Evolutionary conservation across 2,797 vertebrate genomes (phyloP).

Genomic region (Onychomys arenicola): DNA sequence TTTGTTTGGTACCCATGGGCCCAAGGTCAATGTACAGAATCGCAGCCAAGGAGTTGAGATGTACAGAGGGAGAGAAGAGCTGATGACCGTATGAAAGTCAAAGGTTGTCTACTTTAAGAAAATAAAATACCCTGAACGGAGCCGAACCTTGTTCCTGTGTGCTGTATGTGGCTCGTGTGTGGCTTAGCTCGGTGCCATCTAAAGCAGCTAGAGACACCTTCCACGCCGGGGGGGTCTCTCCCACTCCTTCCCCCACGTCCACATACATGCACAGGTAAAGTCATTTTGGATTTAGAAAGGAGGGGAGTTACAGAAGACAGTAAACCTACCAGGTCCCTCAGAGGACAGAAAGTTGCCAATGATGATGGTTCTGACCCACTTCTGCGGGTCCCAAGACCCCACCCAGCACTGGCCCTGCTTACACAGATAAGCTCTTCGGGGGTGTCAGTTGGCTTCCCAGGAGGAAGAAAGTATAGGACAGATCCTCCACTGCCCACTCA

Average conservation of each 20-base stretch:
- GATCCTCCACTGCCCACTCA: not conserved
- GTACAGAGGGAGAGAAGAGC: conserved; percentile 78
- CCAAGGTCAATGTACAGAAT: conserved; percentile 87
- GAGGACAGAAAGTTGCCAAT: not conserved
- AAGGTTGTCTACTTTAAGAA: conserved; percentile 93
- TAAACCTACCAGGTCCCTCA: not conserved
- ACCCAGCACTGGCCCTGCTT: not conserved
- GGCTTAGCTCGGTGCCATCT: not conserved
- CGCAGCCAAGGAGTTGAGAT: conserved; percentile 94
- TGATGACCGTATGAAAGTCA: conserved; percentile 72
- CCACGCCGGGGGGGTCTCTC: not conserved
- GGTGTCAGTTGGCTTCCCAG: not conserved
- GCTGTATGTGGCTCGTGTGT: conserved; percentile 38
- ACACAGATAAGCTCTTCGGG: not conserved
- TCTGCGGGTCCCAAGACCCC: not conserved
- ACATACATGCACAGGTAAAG: not conserved
- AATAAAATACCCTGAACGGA: conserved; percentile 88
- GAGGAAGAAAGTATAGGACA: too few relatives aligned
- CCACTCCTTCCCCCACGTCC: fast-evolving
- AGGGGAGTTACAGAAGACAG: not conserved
- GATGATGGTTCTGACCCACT: too few relatives aligned
- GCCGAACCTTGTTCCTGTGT: conserved; percentile 74
- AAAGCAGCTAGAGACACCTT: not conserved
- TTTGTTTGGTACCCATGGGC: conserved; percentile 78
- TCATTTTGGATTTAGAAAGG: not conserved